phyloP scores from a whole-genome alignment of 2,797 vertebrate species.

The Pipistrellus pipistrellus region DNA sequence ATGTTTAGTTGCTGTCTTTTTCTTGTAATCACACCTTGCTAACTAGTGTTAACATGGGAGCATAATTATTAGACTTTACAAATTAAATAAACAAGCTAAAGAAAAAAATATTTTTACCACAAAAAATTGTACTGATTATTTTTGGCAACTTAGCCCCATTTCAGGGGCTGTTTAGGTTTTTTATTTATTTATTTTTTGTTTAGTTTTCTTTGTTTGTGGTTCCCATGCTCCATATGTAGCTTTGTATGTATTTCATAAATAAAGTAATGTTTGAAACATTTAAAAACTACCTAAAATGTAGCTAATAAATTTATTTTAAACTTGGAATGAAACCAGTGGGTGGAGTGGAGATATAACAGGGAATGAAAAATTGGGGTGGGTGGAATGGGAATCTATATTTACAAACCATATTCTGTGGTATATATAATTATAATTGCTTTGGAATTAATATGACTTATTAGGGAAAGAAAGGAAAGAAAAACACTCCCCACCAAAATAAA shows the following conservation, averaged over 20 bases:
- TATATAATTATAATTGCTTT: slow-evolving; percentile 66
- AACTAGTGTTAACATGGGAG: background rate
- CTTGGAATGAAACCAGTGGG: background rate
- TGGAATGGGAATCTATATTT: slow-evolving; percentile 49
- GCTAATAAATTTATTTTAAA: slow-evolving; percentile 48
- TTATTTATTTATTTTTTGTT: slow-evolving; percentile 54
- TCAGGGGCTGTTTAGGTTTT: slow-evolving; percentile 54
- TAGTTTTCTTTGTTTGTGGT: slow-evolving; percentile 72
- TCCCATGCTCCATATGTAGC: background rate
- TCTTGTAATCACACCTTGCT: slow-evolving; percentile 27
- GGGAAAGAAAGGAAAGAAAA: slow-evolving; percentile 59
- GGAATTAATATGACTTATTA: slow-evolving; percentile 66
- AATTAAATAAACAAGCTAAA: slow-evolving; percentile 34
- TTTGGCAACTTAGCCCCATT: slow-evolving; percentile 25
- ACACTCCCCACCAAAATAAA: slow-evolving; percentile 73
- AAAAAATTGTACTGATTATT: slow-evolving; percentile 23
- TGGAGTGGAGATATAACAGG: background rate
- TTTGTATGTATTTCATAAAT: slow-evolving; percentile 56
- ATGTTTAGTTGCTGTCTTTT: background rate
- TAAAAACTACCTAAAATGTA: slow-evolving; percentile 27
- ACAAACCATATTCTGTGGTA: slow-evolving; percentile 55
- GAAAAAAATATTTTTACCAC: background rate
- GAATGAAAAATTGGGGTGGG: slow-evolving; percentile 37
- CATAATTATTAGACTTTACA: slow-evolving; percentile 46
- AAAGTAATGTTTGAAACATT: slow-evolving; percentile 42